phyloP scores from a whole-genome alignment of 1,140 invertebrate species.

The Sinonovacula constricta region DNA sequence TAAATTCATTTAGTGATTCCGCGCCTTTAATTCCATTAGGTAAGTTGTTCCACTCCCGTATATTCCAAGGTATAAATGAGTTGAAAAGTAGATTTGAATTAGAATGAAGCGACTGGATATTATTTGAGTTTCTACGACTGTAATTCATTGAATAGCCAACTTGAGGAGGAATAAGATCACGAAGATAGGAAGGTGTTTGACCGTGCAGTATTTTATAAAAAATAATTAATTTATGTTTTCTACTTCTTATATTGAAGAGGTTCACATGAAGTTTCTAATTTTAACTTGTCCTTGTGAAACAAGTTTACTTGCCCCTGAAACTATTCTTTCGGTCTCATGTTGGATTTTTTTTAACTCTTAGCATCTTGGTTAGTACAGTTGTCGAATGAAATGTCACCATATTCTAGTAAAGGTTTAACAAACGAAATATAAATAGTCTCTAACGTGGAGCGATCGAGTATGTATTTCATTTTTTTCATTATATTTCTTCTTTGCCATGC shows the following conservation, averaged over 20 bases:
- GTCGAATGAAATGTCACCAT: slow-evolving; percentile 39
- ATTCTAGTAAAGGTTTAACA: slow-evolving; percentile 35
- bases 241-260: slow-evolving; percentile 14
- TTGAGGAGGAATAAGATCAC: neutral
- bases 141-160: too few relatives aligned
- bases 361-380: slow-evolving; percentile 9
- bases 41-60: too few relatives aligned
- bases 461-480: slow-evolving; percentile 15
- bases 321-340: too few relatives aligned
- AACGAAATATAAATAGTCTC: slow-evolving; percentile 43
- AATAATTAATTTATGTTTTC: slow-evolving; percentile 24
- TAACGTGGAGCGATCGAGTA: slow-evolving; percentile 6
- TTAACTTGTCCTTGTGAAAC: neutral
- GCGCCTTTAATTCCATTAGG: neutral
- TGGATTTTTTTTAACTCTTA: slow-evolving; percentile 36
- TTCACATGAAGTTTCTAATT: slow-evolving; percentile 13
- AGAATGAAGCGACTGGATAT: slow-evolving; percentile 12
- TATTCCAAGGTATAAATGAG: slow-evolving; percentile 1
- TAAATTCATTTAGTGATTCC: neutral
- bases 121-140: too few relatives aligned
- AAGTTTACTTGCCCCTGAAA: slow-evolving; percentile 35
- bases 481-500: slow-evolving; percentile 24
- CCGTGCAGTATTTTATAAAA: slow-evolving; percentile 33
- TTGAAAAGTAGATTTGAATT: slow-evolving; percentile 4
- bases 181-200: slow-evolving; percentile 2